Base-by-base conservation (phyloP, 2,888 invertebrate genomes). In the Drosophila yooni region DNA sequence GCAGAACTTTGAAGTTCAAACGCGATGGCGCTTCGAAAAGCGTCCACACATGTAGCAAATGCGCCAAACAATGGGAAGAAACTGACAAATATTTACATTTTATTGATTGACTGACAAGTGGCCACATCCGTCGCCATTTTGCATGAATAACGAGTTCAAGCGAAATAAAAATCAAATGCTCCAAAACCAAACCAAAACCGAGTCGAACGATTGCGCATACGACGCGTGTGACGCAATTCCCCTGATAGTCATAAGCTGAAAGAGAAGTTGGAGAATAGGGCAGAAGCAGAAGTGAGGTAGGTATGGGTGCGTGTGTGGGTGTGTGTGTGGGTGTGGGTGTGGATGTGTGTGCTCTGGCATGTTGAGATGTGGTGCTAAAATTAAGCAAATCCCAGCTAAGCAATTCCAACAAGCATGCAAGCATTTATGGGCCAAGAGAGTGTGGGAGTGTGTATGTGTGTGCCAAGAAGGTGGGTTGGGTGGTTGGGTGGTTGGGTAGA, bases 371-470 rank as follows among this genome's bases (percentile, higher is more conserved):
- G 77, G 57, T 74, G 64, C 58, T 76, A 53, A 83, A 84, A 84
- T 89, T 83, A 84, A 81, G 82, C 87, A 88, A 84, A 88, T 84
- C 84, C 84, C 89, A 86, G 84, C 81, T 74, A 83, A 83, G 89
- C 89, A 88, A 88, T 84, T 84, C 81, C 50, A 64, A 68, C 73
- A 75, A 85, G 78, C 86, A 84, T 77, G 83, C 89, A 75, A 74
- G 79, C 84, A 88, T 86, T 86, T 88, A 88, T 79, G 79, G 69
- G 72, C 70, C 70, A 70, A 52, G 70, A 33, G 50, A 43, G 15
- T n/a, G 2, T 43, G 6, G 11, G n/a, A 4, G 31, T 21, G 43
- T 21, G 50, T n/a, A 46, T 18, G 58, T 25, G 53, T 50, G 59
- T 8, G 58, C 18, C 48, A 25, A 56, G n/a, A n/a, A n/a, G 31